These are phyloP conservation scores for Plagiodera versicolora DNA, from an alignment of 2,888 invertebrate genomes.

Conservation along the genomic window DNA sequence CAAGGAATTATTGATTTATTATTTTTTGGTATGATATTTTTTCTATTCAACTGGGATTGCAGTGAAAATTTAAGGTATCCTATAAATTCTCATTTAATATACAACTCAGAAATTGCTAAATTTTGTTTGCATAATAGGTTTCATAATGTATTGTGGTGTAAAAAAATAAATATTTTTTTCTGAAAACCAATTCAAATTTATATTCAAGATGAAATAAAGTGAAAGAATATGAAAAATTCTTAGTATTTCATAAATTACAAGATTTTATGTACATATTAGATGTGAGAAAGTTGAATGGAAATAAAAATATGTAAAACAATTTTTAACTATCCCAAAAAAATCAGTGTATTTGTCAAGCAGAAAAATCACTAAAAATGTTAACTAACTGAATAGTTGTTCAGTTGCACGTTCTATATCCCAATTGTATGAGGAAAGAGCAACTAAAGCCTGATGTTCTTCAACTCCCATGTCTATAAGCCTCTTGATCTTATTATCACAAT, in stretches of 20 bases:
- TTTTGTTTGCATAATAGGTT: too few relatives aligned
- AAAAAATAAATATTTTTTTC: too few relatives aligned
- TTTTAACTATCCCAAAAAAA: background rate
- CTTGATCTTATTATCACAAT: constrained; percentile 85
- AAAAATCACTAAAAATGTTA: constrained; percentile 25
- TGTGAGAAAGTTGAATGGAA: background rate
- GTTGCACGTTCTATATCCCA: constrained; percentile 94
- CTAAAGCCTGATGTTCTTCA: constrained; percentile 83
- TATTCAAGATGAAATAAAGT: background rate
- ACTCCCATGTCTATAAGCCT: constrained; percentile 94
- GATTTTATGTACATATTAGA: background rate
- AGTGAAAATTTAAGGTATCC: too few relatives aligned
- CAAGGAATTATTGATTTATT: too few relatives aligned
- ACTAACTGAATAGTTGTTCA: constrained; percentile 84
- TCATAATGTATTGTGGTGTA: too few relatives aligned
- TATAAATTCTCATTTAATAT: too few relatives aligned
- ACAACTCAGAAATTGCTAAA: too few relatives aligned
- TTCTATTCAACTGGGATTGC: too few relatives aligned
- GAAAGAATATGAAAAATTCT: background rate
- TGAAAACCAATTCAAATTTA: background rate
- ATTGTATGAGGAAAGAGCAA: constrained; percentile 87
- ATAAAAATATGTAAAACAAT: background rate
- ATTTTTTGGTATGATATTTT: too few relatives aligned
- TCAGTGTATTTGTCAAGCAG: background rate
- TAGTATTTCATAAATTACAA: background rate